phyloP scores from a whole-genome alignment of 2,797 vertebrate genomes.

The Pseudochromis fuscus region DNA sequence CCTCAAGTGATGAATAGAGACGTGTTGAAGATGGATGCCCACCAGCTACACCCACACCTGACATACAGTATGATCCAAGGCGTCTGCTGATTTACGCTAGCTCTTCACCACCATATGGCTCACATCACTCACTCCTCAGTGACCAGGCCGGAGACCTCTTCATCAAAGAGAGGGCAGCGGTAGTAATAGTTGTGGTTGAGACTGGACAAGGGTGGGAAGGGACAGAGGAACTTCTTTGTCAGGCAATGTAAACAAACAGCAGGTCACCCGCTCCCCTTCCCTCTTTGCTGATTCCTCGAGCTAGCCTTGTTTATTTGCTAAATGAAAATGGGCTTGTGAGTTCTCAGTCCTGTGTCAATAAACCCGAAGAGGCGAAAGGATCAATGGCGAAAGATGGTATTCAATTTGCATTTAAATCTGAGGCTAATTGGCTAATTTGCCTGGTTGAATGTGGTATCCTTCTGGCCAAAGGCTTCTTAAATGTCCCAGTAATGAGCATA shows the following conservation, averaged over 20 bases:
- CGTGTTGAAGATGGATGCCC: constrained; percentile 61
- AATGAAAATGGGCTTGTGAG: constrained; percentile 27
- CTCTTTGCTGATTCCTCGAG: constrained; percentile 26
- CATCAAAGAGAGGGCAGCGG: constrained; percentile 61
- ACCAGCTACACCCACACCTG: constrained; percentile 55
- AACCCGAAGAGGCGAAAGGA: constrained; percentile 63
- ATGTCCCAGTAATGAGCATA: constrained; percentile 51
- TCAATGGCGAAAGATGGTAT: constrained; percentile 76
- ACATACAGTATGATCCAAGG: constrained; percentile 74
- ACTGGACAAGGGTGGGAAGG: constrained; percentile 20
- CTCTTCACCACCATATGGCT: constrained; percentile 53
- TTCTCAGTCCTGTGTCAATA: constrained; percentile 58
- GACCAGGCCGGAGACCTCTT: constrained; percentile 55
- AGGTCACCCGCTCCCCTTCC: neutral
- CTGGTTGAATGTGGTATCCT: constrained; percentile 66
- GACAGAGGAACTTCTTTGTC: constrained; percentile 37
- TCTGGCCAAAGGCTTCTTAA: constrained; percentile 41
- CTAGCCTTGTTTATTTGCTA: constrained; percentile 61
- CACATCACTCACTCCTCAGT: constrained; percentile 66
- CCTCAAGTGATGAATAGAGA: constrained; percentile 72
- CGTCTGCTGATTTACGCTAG: constrained; percentile 73
- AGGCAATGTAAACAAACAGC: constrained; percentile 51
- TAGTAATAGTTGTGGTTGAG: constrained; percentile 7
- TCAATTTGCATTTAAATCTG: constrained; percentile 76
- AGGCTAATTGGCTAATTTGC: constrained; percentile 80